Evolutionary conservation across 2,113 vertebrate genomes (phyloP), one percentile per base, ranked within the genome.

Genomic region (Myxocyprinus asiaticus): DNA sequence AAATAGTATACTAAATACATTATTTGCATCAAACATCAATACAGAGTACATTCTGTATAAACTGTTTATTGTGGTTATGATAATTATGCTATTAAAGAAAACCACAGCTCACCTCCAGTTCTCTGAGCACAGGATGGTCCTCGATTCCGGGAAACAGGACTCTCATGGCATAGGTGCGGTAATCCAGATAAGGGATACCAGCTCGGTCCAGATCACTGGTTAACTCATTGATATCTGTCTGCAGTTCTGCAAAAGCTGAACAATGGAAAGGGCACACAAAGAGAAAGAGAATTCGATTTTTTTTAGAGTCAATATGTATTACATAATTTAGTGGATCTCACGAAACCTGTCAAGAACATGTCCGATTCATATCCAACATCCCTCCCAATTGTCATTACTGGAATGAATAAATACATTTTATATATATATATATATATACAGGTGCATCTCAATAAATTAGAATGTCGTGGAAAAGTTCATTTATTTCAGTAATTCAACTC

Each of bases 91-190:
- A 67, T 69, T 33, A 66, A 59, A 9, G 22, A 4, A 76, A 3
- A 47, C 7, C 1, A 43, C 51, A 44, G 72, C 11, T 9, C 85
- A 99, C 98, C 97, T 99, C 98, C 84, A 99, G 93, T 83, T 99
- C 97, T 86, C 96, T 87, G 77, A 99, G 94, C 7, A 99, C 98
- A 0, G 98, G 98, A 77, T 99, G 98, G 86, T 99, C 97, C 88
- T 99, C 98, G 0, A 99, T 99, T 82, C 98, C 98, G 0, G 98
- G 98, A 89, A 99, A 99, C 0, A 99, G 93, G n/a, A 99, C 98
- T 42, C 98, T 85, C 97, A 99, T 99, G 70, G 97, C 96, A 0
- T 99, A 99, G 0, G 96, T 97, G 61, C 96, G 94, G 59, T 99
- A 99, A 91, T 99, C 97, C 67, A 99, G 93, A 88, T 99, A 95